Percentiles rank a stretch among this genome's conserved stretches.
These are phyloP conservation scores for Ashinkailepas kermadecensis DNA, from an alignment of 2,888 invertebrate genomes.

Conservation along the genomic window DNA sequence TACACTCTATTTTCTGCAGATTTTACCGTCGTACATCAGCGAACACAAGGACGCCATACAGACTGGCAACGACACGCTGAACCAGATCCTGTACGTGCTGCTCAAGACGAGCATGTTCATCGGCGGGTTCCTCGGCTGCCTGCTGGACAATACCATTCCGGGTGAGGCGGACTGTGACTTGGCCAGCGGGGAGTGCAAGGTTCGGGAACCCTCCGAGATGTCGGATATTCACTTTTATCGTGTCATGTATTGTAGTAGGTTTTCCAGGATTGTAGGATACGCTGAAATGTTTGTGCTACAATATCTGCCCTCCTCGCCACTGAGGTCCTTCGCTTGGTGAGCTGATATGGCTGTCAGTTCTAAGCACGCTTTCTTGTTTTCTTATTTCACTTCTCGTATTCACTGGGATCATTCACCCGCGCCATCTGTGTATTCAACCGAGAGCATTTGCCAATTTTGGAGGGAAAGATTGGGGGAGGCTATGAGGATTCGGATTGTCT, in stretches of 20 bases:
- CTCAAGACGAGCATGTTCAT: conserved; percentile 41
- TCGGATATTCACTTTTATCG: not conserved
- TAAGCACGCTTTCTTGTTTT: not conserved
- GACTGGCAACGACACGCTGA: conserved; percentile 34
- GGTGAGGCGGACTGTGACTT: conserved; percentile 35
- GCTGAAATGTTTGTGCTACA: not conserved
- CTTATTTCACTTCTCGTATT: not conserved
- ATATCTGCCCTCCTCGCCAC: not conserved
- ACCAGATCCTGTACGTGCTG: conserved; percentile 38
- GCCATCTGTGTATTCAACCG: no score
- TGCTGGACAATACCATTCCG: conserved; percentile 41
- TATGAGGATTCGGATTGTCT: no score
- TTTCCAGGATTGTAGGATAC: not conserved
- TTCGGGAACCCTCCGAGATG: not conserved
- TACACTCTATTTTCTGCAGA: not conserved
- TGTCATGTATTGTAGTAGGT: not conserved
- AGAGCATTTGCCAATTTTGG: no score
- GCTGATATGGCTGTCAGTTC: no score
- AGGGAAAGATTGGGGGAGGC: no score
- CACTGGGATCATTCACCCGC: not conserved
- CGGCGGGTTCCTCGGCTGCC: conserved; percentile 39
- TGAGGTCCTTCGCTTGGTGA: not conserved
- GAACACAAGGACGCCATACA: conserved; percentile 32
- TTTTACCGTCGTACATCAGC: not conserved
- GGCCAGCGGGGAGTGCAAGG: not conserved